phyloP scores from a whole-genome alignment of 2,888 invertebrate genomes.

The Taenaris catops region DNA sequence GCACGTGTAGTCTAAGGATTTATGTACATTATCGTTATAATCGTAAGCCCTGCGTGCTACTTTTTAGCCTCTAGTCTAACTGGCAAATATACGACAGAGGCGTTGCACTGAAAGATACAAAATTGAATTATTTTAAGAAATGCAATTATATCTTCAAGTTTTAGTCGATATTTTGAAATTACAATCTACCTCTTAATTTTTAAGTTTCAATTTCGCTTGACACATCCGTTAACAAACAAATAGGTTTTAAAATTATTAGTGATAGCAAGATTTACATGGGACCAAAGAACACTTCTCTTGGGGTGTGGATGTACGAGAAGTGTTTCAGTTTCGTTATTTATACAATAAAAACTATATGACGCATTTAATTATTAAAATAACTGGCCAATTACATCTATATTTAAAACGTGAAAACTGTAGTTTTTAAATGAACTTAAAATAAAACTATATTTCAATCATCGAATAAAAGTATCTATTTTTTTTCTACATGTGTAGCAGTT shows the following conservation, averaged over 20 bases:
- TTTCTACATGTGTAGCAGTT: constrained; percentile 1
- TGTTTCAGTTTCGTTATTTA: constrained; percentile 4
- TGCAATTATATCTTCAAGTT: constrained; percentile 47
- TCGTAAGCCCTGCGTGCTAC: constrained; percentile 56
- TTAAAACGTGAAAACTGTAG: too few relatives aligned
- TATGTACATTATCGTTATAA: constrained; percentile 46
- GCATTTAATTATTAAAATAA: background rate
- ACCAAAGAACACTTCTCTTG: constrained; percentile 50
- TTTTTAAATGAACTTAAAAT: background rate
- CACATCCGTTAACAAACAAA: constrained; percentile 32
- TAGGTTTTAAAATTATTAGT: constrained; percentile 31
- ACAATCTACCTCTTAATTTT: constrained; percentile 75
- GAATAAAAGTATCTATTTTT: constrained; percentile 4
- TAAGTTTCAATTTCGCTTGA: constrained; percentile 53
- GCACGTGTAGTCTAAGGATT: constrained; percentile 54
- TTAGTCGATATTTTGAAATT: constrained; percentile 67
- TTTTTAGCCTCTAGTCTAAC: constrained; percentile 52
- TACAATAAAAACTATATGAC: background rate
- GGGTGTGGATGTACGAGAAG: background rate
- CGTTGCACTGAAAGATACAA: constrained; percentile 42
- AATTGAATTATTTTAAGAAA: constrained; percentile 20
- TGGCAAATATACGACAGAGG: constrained; percentile 32
- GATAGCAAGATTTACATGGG: constrained; percentile 36
- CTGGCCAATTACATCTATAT: background rate
- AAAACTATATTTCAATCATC: constrained; percentile 1